phyloP scores from a whole-genome alignment of 2,888 invertebrate species.

The Euplexia lucipara region DNA sequence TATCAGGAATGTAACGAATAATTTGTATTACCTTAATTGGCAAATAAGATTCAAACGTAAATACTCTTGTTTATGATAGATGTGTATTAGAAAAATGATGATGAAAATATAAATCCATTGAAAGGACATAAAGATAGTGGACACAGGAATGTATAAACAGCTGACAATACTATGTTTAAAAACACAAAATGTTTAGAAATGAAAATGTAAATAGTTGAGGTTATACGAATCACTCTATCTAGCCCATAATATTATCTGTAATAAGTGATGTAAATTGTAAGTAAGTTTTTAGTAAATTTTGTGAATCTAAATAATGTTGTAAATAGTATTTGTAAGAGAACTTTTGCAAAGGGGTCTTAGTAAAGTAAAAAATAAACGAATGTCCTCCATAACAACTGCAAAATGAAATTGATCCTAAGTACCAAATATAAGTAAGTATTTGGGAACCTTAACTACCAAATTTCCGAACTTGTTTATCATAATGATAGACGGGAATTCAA shows the following conservation, averaged over 20 bases:
- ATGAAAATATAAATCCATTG: slow-evolving; percentile 69
- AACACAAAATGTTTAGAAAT: slow-evolving; percentile 83
- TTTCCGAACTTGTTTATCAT: neutral
- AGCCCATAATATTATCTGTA: slow-evolving; percentile 78
- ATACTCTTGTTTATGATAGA: slow-evolving; percentile 67
- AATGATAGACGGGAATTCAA: slow-evolving; percentile 6
- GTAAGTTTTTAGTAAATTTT: slow-evolving; percentile 77
- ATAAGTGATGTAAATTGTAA: slow-evolving; percentile 85
- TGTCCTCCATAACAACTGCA: neutral
- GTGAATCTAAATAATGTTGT: slow-evolving; percentile 77
- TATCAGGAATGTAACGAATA: slow-evolving; percentile 47
- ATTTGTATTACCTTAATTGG: slow-evolving; percentile 65
- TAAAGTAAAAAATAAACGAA: slow-evolving; percentile 15
- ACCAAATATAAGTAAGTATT: neutral
- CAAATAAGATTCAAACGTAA: slow-evolving; percentile 63
- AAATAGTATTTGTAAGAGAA: slow-evolving; percentile 75
- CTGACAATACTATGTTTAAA: slow-evolving; percentile 89
- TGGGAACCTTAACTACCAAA: neutral
- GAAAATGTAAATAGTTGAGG: slow-evolving; percentile 79
- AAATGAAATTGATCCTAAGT: neutral
- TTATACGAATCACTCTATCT: slow-evolving; percentile 88
- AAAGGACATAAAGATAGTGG: slow-evolving; percentile 73
- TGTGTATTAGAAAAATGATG: slow-evolving; percentile 68
- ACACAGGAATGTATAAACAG: slow-evolving; percentile 87
- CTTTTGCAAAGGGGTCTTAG: slow-evolving; percentile 63